These are phyloP conservation scores for Balanococcus diminutus DNA, from an alignment of 2,888 invertebrate genomes.

Conservation along the genomic window DNA sequence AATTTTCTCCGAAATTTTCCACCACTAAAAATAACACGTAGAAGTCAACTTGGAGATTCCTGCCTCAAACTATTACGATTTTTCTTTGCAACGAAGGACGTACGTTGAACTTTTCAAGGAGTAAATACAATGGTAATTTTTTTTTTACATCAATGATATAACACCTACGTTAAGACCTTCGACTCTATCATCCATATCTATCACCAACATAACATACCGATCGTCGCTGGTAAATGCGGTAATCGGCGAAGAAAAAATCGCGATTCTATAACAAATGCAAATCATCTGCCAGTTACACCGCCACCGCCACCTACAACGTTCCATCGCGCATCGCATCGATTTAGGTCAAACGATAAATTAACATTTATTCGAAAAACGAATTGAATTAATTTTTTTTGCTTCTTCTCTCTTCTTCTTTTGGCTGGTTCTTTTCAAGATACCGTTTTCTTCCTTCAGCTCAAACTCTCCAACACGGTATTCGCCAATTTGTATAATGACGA, in stretches of 20 bases:
- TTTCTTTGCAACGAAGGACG: too few species aligned
- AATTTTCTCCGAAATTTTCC: neutral
- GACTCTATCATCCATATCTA: neutral
- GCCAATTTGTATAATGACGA: neutral
- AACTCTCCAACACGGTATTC: neutral
- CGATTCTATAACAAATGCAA: conserved; percentile 1
- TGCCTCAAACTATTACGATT: too few species aligned
- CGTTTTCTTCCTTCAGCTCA: neutral
- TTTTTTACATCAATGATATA: neutral
- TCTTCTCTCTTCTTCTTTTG: neutral
- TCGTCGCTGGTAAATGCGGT: neutral
- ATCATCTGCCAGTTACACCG: neutral
- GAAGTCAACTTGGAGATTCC: too few species aligned
- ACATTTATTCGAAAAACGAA: neutral
- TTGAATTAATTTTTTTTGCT: neutral
- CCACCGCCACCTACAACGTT: neutral
- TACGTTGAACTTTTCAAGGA: too few species aligned
- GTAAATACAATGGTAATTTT: too few species aligned
- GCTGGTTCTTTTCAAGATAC: neutral
- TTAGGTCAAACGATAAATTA: neutral
- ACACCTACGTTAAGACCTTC: neutral
- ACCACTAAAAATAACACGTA: too few species aligned
- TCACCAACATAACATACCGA: neutral
- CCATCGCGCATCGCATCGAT: neutral
- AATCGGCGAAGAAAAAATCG: neutral